These are phyloP conservation scores for Frankliniella fusca DNA, from an alignment of 2,888 invertebrate genomes.

Conservation along the genomic window DNA sequence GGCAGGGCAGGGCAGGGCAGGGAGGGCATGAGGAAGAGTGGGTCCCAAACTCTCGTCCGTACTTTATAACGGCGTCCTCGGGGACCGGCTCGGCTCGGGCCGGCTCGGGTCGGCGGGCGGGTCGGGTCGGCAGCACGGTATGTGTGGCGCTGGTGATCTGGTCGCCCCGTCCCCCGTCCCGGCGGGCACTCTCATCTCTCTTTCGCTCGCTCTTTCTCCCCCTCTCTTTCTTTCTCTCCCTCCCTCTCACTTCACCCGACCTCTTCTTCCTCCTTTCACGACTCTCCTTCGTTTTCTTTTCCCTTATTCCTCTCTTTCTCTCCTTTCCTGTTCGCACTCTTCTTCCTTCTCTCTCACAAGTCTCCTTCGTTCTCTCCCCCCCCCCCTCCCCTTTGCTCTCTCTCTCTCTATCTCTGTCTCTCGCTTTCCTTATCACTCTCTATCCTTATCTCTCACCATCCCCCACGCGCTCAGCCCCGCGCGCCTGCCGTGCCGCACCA, in stretches of 20 bases:
- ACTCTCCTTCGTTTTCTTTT: background rate
- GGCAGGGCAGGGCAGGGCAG: background rate
- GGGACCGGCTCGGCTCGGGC: too few species aligned
- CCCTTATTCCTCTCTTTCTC: background rate
- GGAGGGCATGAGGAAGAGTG: background rate
- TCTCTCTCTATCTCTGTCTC: background rate
- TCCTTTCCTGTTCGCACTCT: background rate
- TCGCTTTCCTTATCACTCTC: background rate
- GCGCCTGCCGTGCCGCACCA: background rate
- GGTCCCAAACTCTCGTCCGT: slow-evolving; percentile 13
- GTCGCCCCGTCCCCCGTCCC: background rate
- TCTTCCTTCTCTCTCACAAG: too few species aligned
- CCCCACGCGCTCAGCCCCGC: background rate
- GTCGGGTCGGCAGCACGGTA: too few species aligned
- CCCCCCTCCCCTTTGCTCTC: background rate
- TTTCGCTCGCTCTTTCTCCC: background rate
- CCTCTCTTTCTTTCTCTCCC: background rate
- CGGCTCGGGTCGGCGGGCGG: too few species aligned
- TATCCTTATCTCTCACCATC: background rate
- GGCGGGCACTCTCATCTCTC: background rate
- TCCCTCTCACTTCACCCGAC: background rate
- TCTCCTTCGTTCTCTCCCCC: too few species aligned
- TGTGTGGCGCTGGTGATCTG: too few species aligned
- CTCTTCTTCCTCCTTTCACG: background rate
- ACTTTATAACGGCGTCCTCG: background rate